A percentile compares a stretch with the other conserved stretches of the same genome.
Conservation (phyloP, 2,113 vertebrate genomes). For the Polypterus bichir region DNA sequence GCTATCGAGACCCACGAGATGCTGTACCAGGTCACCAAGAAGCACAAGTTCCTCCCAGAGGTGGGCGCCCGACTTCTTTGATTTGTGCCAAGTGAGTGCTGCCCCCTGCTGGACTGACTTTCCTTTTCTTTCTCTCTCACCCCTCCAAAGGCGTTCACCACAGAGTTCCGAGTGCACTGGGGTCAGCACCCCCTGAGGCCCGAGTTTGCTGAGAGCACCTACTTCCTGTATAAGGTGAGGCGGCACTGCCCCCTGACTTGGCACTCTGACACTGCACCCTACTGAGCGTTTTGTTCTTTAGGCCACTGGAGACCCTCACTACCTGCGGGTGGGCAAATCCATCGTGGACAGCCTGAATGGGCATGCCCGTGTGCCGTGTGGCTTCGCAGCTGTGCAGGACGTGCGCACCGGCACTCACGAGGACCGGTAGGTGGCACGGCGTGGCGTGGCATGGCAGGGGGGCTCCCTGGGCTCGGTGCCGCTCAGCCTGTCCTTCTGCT, state of each 20-base stretch:
- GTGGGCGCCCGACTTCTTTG: neutral
- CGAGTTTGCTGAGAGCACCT: slow-evolving; percentile 21
- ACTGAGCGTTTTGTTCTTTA: neutral
- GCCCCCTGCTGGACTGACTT: neutral
- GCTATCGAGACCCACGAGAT: slow-evolving; percentile 21
- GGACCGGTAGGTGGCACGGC: slow-evolving; percentile 8
- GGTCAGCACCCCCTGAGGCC: slow-evolving; percentile 20
- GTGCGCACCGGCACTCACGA: slow-evolving; percentile 17
- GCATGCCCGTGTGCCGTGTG: slow-evolving; percentile 18
- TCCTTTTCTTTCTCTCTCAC: neutral
- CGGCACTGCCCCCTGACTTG: too few species aligned
- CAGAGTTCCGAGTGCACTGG: slow-evolving; percentile 19
- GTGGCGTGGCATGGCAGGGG: neutral
- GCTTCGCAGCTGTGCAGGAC: slow-evolving; percentile 19
- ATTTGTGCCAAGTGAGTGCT: neutral
- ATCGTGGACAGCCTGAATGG: slow-evolving; percentile 15
- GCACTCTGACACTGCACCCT: neutral
- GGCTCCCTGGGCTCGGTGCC: neutral
- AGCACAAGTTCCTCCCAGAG: slow-evolving; percentile 21
- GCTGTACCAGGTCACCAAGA: slow-evolving; percentile 19
- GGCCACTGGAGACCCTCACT: slow-evolving; percentile 20
- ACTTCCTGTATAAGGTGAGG: slow-evolving; percentile 20
- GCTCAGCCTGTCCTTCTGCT: neutral
- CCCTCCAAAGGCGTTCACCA: slow-evolving; percentile 17
- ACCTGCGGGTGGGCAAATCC: slow-evolving; percentile 17